Percentiles rank a stretch among this genome's conserved stretches.
phyloP scores from a whole-genome alignment of 2,797 vertebrate genomes.

The Eulemur albifrons region DNA sequence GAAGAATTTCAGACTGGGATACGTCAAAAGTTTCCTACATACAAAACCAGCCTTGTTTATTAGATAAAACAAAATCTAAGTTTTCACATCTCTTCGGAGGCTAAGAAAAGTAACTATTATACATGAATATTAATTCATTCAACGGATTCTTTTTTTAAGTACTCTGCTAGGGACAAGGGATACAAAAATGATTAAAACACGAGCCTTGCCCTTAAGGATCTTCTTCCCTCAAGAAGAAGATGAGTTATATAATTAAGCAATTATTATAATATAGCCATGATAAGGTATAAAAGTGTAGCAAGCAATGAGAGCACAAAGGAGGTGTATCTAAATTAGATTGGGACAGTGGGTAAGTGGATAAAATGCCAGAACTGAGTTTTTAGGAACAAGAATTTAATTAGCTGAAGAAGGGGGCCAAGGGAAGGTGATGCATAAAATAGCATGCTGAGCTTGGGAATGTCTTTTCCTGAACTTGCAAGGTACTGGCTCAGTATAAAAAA shows the following conservation, averaged over 20 bases:
- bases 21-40: constrained; percentile 13
- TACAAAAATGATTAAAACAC: constrained; percentile 64
- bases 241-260: constrained; percentile 57
- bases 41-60: constrained; percentile 35
- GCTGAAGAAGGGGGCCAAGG: neutral
- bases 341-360: neutral
- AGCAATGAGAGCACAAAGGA: neutral
- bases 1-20: neutral
- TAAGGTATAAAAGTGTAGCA: neutral
- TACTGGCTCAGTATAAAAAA: neutral
- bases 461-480: neutral
- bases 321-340: neutral
- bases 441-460: neutral
- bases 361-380: constrained; percentile 32
- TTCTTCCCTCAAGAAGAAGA: constrained; percentile 40
- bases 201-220: constrained; percentile 45
- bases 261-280: constrained; percentile 31
- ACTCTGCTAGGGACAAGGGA: neutral
- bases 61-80: neutral
- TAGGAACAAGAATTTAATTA: constrained; percentile 59
- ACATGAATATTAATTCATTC: constrained; percentile 34
- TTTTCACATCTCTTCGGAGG: neutral
- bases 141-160: constrained; percentile 45
- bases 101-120: neutral
- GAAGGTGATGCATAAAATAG: neutral